phyloP scores from a whole-genome alignment of 1,140 invertebrate species.

The Penaeus japonicus region DNA sequence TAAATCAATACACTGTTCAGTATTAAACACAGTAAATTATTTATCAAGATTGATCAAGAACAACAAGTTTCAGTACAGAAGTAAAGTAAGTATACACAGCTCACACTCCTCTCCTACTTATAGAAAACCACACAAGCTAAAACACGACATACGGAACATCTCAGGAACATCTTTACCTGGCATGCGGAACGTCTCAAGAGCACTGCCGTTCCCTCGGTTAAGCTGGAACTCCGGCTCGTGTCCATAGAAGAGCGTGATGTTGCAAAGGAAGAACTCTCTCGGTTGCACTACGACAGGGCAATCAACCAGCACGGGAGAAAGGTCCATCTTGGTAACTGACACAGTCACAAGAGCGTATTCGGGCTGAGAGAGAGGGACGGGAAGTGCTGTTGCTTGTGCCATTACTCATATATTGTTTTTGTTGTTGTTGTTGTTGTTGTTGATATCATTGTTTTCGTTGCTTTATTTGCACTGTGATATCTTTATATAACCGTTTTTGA shows the following conservation, averaged over 20 bases:
- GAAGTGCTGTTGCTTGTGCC: too few relatives aligned
- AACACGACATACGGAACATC: background rate
- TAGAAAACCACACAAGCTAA: background rate
- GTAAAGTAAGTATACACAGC: too few relatives aligned
- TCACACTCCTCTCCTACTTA: too few relatives aligned
- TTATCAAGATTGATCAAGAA: too few relatives aligned
- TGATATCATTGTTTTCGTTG: too few relatives aligned
- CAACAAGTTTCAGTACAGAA: too few relatives aligned
- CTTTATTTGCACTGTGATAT: too few relatives aligned
- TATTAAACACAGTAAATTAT: too few relatives aligned
- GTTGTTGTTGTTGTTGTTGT: too few relatives aligned
- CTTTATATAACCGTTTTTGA: too few relatives aligned
- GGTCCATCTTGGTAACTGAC: background rate
- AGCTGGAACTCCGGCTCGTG: background rate
- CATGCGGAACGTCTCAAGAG: background rate
- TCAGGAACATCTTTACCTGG: background rate
- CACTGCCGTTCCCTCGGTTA: background rate
- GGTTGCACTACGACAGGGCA: background rate
- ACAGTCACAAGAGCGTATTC: background rate
- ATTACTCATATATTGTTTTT: too few relatives aligned
- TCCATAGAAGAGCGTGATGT: background rate
- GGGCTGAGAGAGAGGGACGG: background rate
- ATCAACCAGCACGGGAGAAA: background rate
- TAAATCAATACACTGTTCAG: too few relatives aligned
- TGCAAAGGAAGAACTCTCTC: background rate